These are phyloP conservation scores for Hyles euphorbiae DNA, from an alignment of 1,140 invertebrate species.

Conservation along the genomic window DNA sequence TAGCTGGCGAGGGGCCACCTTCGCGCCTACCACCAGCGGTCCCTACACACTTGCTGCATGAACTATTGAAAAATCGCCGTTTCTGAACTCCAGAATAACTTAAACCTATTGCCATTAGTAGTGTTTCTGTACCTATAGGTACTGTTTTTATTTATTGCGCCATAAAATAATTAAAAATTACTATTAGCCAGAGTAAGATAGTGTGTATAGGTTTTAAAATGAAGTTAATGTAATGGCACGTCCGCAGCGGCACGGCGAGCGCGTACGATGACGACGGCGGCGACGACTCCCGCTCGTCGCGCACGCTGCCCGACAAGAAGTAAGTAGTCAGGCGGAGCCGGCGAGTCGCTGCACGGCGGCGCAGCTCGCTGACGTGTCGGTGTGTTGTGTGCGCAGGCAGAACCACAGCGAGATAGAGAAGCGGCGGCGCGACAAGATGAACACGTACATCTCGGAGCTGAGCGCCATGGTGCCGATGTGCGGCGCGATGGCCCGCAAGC, in stretches of 20 bases:
- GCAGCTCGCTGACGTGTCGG: background rate
- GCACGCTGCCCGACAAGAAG: slow-evolving; percentile 53
- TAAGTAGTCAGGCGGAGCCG: slow-evolving; percentile 22
- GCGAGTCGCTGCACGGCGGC: background rate
- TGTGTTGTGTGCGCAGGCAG: slow-evolving; percentile 78
- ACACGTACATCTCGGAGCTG: slow-evolving; percentile 94
- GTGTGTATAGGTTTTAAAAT: no score
- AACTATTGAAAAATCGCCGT: no score
- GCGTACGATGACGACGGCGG: slow-evolving; percentile 46
- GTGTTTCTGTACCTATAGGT: no score
- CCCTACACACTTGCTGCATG: no score
- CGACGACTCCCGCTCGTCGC: slow-evolving; percentile 42
- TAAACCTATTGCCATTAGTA: no score
- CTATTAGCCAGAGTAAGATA: no score
- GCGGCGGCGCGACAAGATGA: slow-evolving; percentile 95
- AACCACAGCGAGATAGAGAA: slow-evolving; percentile 98
- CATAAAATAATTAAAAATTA: no score
- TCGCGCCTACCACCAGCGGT: no score
- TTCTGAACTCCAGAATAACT: no score
- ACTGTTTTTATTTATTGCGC: no score
- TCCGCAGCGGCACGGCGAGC: slow-evolving; percentile 29
- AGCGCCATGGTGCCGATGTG: slow-evolving; percentile 96
- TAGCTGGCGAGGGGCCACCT: no score
- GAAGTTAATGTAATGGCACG: no score
- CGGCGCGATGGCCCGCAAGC: slow-evolving; percentile 92